Evolutionary conservation across 2,888 invertebrate genomes (phyloP), one percentile per base, ranked within the genome.

Genomic region (Drepana falcataria): DNA sequence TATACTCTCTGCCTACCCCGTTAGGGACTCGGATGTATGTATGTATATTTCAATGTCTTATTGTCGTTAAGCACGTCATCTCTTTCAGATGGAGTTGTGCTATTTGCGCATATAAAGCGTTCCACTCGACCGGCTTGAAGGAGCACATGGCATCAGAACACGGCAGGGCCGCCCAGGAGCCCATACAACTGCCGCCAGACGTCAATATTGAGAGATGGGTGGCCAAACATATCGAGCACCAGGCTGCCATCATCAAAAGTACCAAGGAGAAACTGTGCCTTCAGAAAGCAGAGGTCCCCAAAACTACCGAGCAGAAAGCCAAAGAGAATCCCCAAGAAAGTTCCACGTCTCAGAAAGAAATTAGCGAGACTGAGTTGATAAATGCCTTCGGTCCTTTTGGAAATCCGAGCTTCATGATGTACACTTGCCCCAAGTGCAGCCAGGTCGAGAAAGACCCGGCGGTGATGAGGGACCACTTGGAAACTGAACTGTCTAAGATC

Each of bases 81-180:
- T 59, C 70, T 80, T 70, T 7, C 72, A 94, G 94, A 64, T 94
- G 92, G 91, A 85, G 88, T 33, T 95, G 94, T 68, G 86, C 83
- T 33, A 72, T 86, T 2, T 95, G 95, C 68, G 83, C 90, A 0
- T 93, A 92, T 67, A 91, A 91, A 59, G 92, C 92, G 0, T 92
- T 93, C 61, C 93, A 92, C 64, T 90, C 86, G 58, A 83, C 78
- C 2, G 87, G 92, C 0, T 79, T 94, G 34, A 76, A 83, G 35
- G 92, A 91, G 2, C 94, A 95, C 68, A 91, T 92, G 58, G 60
- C 65, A 6, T 83, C 84, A 2, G 91, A 90, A 51, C 93, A 93
- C 64, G 61, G 68, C 5, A 67, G 80, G 2, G 73, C 76, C 33
- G 76, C 71, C 49, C 62, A 73, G 1, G 77, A 84, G n/a, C 82